Percentiles rank a stretch among this genome's conserved stretches.
Conservation (phyloP, 1,140 invertebrate genomes). For the Drosophila aff. region DNA sequence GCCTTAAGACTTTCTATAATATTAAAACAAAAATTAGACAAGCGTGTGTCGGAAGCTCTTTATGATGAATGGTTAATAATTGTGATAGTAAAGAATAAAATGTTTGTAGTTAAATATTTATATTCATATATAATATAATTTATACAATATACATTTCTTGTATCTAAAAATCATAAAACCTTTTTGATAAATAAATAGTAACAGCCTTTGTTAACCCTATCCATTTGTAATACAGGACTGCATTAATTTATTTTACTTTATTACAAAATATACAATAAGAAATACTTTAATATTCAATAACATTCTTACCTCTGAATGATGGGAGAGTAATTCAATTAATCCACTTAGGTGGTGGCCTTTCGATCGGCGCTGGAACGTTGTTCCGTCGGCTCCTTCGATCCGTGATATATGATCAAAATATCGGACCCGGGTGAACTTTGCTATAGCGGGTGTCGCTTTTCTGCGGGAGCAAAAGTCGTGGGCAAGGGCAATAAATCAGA, state of each 20-base stretch:
- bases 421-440: conserved; percentile 36
- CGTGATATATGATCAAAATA: conserved; percentile 24
- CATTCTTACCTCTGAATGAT: conserved; percentile 61
- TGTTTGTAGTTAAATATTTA: not conserved
- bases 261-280: no score
- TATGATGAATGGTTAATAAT: not conserved
- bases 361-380: conserved; percentile 46
- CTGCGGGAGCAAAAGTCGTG: conserved; percentile 41
- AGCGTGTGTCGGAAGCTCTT: not conserved
- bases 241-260: not conserved
- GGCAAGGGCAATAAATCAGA: conserved; percentile 65
- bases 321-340: conserved; percentile 71
- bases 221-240: no score
- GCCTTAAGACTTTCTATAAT: not conserved
- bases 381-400: conserved; percentile 40
- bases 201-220: not conserved
- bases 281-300: not conserved
- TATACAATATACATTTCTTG: not conserved
- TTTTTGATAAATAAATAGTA: not conserved
- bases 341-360: conserved; percentile 63
- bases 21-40: conserved; percentile 1
- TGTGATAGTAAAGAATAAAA: not conserved
- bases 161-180: not conserved
- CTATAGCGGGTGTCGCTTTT: conserved; percentile 22
- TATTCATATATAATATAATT: not conserved